Percentiles rank a stretch among this genome's conserved stretches.
Evolutionary conservation across 2,888 invertebrate genomes (phyloP).

Genomic region (Acleris emargana): DNA sequence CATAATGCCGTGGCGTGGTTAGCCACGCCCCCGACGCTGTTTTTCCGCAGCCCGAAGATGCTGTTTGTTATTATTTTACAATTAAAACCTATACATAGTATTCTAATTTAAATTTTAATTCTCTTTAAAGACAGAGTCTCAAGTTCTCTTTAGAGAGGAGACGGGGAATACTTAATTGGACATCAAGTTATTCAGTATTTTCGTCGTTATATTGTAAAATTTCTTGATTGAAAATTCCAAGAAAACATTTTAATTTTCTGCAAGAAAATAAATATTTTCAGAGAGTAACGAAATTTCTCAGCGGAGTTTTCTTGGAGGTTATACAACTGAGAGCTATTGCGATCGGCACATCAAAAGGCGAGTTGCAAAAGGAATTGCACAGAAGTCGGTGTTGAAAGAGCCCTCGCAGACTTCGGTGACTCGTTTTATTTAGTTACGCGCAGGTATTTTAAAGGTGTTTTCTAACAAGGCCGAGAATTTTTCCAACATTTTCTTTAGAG

Average conservation of each 20-base stretch:
- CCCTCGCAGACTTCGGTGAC: constrained; percentile 13
- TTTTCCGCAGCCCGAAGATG: no score
- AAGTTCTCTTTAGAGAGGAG: no score
- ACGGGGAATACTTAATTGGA: not conserved
- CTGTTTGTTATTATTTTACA: no score
- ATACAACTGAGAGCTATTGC: constrained; percentile 1
- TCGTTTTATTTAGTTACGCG: constrained; percentile 22
- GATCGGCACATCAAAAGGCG: constrained; percentile 26
- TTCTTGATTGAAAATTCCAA: not conserved
- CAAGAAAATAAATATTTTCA: constrained; percentile 10
- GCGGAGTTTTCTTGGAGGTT: constrained; percentile 9
- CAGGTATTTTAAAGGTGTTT: constrained; percentile 12
- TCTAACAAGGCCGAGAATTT: not conserved
- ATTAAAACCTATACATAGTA: no score
- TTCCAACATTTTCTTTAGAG: not conserved
- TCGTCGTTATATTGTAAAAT: not conserved
- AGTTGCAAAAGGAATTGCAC: constrained; percentile 27
- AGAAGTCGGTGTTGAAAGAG: constrained; percentile 18
- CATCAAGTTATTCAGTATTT: not conserved
- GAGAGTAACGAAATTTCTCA: not conserved
- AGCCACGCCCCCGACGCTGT: no score
- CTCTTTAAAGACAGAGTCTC: no score
- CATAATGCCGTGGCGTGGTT: no score
- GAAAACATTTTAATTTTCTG: not conserved
- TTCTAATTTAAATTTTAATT: no score